A percentile compares a stretch with the other conserved stretches of the same genome.
Conservation (phyloP, 2,888 invertebrate genomes). For the Petrophora chlorosata region DNA sequence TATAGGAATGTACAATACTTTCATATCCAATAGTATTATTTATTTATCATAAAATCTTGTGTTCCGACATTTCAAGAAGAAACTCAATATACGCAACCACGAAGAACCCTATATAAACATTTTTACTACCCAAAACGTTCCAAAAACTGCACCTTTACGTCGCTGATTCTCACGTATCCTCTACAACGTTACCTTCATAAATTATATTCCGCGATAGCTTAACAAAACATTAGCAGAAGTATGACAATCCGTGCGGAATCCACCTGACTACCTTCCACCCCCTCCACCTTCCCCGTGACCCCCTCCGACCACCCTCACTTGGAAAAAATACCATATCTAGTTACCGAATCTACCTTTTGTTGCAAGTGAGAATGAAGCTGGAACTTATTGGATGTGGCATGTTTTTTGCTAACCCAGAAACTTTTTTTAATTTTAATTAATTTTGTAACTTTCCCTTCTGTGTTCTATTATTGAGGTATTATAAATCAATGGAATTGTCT, state of each 20-base stretch:
- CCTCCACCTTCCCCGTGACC: conserved; percentile 18
- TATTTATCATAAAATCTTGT: too few relatives aligned
- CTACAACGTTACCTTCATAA: conserved; percentile 46
- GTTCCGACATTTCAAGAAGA: too few relatives aligned
- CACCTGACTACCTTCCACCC: conserved; percentile 57
- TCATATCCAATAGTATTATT: too few relatives aligned
- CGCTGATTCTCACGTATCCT: conserved; percentile 52
- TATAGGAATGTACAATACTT: too few relatives aligned
- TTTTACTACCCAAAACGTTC: conserved; percentile 28
- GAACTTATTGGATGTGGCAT: conserved; percentile 51
- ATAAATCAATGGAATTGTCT: too few relatives aligned
- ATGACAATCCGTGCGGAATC: conserved; percentile 55
- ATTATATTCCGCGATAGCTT: conserved; percentile 46
- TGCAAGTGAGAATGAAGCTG: conserved; percentile 35
- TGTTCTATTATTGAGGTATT: too few relatives aligned
- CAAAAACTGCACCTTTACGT: conserved; percentile 35
- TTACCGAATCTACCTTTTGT: conserved; percentile 72
- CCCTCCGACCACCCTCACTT: conserved; percentile 38
- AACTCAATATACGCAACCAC: background rate
- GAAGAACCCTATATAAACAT: conserved; percentile 29
- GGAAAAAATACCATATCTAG: conserved; percentile 60
- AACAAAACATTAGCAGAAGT: conserved; percentile 39
- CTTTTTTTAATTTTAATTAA: too few relatives aligned
- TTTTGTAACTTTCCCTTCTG: too few relatives aligned
- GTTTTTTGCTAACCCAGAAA: too few relatives aligned